These are phyloP conservation scores for Pogonus chalceus DNA, from an alignment of 1,140 invertebrate species.

Conservation along the genomic window DNA sequence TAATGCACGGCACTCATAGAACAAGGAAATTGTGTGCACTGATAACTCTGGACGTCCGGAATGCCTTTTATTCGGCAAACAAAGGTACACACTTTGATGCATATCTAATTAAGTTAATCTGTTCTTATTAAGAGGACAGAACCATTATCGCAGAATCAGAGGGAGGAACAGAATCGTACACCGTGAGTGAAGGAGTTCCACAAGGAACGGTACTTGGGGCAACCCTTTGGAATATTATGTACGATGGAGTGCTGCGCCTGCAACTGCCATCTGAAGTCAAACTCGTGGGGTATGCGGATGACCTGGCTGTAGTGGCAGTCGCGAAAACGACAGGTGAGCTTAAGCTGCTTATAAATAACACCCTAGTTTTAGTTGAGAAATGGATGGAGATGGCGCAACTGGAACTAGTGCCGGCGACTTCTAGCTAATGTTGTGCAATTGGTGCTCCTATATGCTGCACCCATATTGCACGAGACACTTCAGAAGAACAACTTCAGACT, in stretches of 20 bases:
- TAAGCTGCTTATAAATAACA: slow-evolving; percentile 12
- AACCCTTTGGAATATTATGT: slow-evolving; percentile 26
- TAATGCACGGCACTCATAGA: no score
- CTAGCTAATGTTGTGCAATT: slow-evolving; percentile 19
- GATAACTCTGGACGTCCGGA: no score
- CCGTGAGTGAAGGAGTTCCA: slow-evolving; percentile 17
- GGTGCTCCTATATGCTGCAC: slow-evolving; percentile 20
- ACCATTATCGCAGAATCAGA: no score
- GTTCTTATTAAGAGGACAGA: no score
- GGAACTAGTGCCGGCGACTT: slow-evolving; percentile 18
- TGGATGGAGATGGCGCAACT: slow-evolving; percentile 17
- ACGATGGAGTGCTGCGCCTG: slow-evolving; percentile 23
- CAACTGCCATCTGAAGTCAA: slow-evolving; percentile 14
- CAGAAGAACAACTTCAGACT: slow-evolving; percentile 15
- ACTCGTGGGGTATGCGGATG: slow-evolving; percentile 26
- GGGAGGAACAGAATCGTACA: not conserved
- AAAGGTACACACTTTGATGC: no score
- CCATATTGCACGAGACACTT: slow-evolving; percentile 18
- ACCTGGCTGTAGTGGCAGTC: slow-evolving; percentile 20
- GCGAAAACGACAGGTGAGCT: slow-evolving; percentile 13
- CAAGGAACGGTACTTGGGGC: slow-evolving; percentile 28
- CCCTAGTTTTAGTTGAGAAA: not conserved
- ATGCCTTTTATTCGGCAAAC: no score
- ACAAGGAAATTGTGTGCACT: no score
- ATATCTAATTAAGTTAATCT: no score